phyloP scores from a whole-genome alignment of 2,797 vertebrate genomes.

The Sitta carolinensis region DNA sequence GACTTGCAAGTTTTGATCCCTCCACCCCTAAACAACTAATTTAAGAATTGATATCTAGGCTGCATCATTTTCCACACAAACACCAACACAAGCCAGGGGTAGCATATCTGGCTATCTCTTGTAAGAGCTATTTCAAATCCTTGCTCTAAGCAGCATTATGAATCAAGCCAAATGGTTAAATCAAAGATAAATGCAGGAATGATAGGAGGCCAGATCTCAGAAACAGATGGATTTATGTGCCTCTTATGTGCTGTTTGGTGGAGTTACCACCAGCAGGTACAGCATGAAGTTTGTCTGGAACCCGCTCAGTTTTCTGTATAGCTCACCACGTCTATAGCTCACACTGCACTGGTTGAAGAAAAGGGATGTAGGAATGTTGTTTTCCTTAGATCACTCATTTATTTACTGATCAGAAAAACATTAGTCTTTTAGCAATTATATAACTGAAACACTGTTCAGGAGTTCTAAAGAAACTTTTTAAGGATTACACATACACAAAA shows the following conservation, averaged over 20 bases:
- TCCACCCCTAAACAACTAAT: not conserved
- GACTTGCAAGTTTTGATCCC: not conserved
- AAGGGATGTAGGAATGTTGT: not conserved
- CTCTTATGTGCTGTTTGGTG: fast-evolving
- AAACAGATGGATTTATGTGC: constrained; percentile 1
- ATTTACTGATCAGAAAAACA: not conserved
- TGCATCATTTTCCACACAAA: not conserved
- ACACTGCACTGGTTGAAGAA: fast-evolving
- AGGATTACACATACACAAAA: not conserved
- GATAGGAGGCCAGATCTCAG: not conserved
- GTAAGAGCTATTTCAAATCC: not conserved
- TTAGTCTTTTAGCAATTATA: not conserved
- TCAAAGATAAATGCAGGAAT: not conserved
- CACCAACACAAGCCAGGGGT: not conserved
- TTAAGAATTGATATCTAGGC: not conserved
- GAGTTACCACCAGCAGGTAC: not conserved
- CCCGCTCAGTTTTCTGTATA: not conserved
- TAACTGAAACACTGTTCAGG: not conserved
- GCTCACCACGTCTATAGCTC: not conserved
- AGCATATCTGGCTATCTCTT: not conserved
- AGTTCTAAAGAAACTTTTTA: not conserved
- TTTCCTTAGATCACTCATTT: not conserved
- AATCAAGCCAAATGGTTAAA: not conserved
- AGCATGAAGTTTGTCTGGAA: not conserved
- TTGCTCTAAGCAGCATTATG: not conserved